Percentiles rank a stretch among this genome's conserved stretches.
Conservation (phyloP, 2,888 invertebrate genomes). For the Gari tellinella region DNA sequence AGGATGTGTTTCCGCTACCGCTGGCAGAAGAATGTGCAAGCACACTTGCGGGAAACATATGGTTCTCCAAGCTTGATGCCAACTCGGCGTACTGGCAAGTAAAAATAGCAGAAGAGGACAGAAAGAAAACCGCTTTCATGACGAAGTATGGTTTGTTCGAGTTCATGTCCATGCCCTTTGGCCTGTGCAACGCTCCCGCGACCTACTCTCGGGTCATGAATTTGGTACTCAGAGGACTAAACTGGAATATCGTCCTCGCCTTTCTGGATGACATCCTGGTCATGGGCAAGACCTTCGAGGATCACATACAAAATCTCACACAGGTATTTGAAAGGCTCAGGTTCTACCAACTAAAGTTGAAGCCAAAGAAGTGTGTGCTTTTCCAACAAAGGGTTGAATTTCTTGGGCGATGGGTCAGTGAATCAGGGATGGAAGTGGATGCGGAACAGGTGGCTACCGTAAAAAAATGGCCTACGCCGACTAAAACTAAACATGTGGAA, state of each 20-base stretch:
- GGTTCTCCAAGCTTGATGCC: conserved; percentile 51
- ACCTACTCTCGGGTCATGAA: conserved; percentile 17
- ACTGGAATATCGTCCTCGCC: conserved; percentile 1
- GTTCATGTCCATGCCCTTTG: conserved; percentile 1
- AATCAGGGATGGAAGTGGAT: not conserved
- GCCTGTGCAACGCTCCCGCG: conserved; percentile 17
- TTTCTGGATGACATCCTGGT: conserved; percentile 11
- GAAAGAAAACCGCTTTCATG: conserved; percentile 25
- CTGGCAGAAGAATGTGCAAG: conserved; percentile 54
- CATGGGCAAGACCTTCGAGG: not conserved
- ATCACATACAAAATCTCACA: not conserved
- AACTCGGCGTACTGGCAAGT: conserved; percentile 53
- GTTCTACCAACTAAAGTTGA: not conserved
- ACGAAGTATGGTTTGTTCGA: conserved; percentile 9
- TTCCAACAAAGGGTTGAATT: conserved; percentile 2
- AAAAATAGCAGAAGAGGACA: conserved; percentile 35
- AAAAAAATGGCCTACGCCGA: conserved; percentile 1
- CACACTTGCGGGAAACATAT: conserved; percentile 37
- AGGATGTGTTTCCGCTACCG: conserved; percentile 51
- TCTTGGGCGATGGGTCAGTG: not conserved
- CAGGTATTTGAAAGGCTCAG: conserved; percentile 4
- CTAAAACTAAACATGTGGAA: not conserved
- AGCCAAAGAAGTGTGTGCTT: conserved; percentile 9
- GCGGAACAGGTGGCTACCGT: not conserved
- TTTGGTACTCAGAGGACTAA: conserved; percentile 10